Evolutionary conservation across 2,113 vertebrate species (phyloP), one percentile per base, ranked within the genome.

Genomic region (Urocynchramus pylzowi): DNA sequence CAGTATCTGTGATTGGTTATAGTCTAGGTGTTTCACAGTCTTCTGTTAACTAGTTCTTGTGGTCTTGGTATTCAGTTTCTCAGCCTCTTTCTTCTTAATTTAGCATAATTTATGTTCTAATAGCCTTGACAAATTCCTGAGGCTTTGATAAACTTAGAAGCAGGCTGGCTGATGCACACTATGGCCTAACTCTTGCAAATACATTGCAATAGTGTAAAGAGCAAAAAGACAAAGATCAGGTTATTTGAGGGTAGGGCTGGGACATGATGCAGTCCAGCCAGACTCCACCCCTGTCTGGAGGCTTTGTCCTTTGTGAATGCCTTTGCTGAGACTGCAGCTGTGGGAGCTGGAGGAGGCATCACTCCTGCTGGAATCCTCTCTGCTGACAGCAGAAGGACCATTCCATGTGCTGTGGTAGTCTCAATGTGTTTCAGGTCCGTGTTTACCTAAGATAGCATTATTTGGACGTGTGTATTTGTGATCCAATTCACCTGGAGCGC

Each of bases 401-500:
- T 28, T 50, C 20, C 50, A 86, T 2, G 50, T 27, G 75, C 84
- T 26, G 35, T 18, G 78, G 37, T 50, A 73, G 57, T 31, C 82
- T 18, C 23, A 69, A 54, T n/a, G 59, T 28, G 93, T 91, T 83
- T 77, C 87, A 90, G 74, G 41, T 2, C 59, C 0, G 0, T 84
- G 90, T 95, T 96, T 95, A 84, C 85, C 57, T 44, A 86, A 84
- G 75, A 90, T 5, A 91, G 79, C 52, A 3, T 52, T 93, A 91
- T 90, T 75, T 90, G 90, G 84, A 70, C 31, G 56, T 23, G 60
- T 16, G 39, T 27, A 59, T 95, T 96, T 91, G 85, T 84, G 93
- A 88, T 78, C 85, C 77, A 75, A 64, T 74, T 92, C 96, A 96
- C 92, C 88, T 84, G 90, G 81, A 96, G 83, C 64, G 1, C 88